Conservation (phyloP, 2,113 vertebrate genomes). For the Pontoporia blainvillei region DNA sequence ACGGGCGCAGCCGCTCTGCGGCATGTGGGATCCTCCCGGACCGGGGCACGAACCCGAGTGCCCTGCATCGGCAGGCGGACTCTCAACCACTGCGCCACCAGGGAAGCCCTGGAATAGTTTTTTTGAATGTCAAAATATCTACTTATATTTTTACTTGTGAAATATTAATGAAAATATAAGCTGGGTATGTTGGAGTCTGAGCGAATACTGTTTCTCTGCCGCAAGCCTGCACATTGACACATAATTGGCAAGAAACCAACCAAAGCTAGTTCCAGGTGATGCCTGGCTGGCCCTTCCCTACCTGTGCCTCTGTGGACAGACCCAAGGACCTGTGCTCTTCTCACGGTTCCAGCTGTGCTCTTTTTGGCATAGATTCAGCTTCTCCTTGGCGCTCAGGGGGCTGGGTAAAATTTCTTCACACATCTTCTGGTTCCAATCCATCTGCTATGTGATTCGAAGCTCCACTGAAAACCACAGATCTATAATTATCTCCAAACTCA, state of each 20-base stretch:
- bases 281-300: too few species aligned
- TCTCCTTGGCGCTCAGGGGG: background rate
- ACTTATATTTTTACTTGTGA: background rate
- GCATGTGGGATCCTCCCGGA: too few species aligned
- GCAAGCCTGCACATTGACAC: background rate
- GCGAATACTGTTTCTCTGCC: background rate
- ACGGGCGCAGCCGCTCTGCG: too few species aligned
- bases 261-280: background rate
- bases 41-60: too few species aligned
- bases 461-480: background rate
- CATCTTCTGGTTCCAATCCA: background rate
- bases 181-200: background rate
- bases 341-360: background rate
- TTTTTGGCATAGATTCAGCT: background rate
- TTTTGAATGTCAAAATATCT: background rate
- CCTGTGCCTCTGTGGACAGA: accelerated
- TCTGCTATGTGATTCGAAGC: background rate
- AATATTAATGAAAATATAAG: background rate
- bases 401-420: background rate
- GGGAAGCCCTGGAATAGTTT: background rate
- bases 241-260: accelerated
- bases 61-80: too few species aligned
- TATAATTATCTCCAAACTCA: background rate
- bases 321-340: background rate
- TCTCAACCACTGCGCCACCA: too few species aligned